These are phyloP conservation scores for Bos indicus DNA, from an alignment of 2,113 vertebrate species.

Conservation along the genomic window DNA sequence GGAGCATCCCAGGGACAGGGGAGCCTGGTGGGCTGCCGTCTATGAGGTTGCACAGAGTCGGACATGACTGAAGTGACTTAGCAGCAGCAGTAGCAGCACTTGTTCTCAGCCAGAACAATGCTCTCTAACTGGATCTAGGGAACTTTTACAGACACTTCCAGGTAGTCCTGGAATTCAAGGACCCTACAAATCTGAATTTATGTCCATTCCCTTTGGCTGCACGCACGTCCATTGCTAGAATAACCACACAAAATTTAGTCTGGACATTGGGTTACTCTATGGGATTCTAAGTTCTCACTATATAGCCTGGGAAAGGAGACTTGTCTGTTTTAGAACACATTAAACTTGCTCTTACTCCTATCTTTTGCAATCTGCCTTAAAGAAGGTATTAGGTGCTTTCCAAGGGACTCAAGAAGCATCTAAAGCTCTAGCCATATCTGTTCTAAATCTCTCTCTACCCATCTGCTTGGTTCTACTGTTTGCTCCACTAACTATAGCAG, in stretches of 20 bases:
- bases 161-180: not conserved
- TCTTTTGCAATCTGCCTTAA: not conserved
- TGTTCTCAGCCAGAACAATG: not conserved
- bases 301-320: not conserved
- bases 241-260: not conserved
- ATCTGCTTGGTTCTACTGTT: not conserved
- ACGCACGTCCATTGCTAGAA: not conserved
- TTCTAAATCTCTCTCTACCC: not conserved
- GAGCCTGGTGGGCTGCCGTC: too few species aligned
- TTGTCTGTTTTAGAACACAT: not conserved
- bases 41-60: accelerated
- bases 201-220: not conserved
- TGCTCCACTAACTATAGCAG: not conserved
- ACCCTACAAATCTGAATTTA: not conserved
- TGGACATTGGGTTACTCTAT: not conserved
- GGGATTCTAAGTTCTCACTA: not conserved
- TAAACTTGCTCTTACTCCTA: not conserved
- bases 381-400: not conserved
- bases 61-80: too few species aligned
- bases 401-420: not conserved
- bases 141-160: not conserved
- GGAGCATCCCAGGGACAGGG: too few species aligned
- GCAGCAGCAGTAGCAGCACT: not conserved
- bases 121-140: not conserved
- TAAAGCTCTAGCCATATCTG: not conserved